Evolutionary conservation across 2,797 vertebrate genomes (phyloP).

Genomic region (Sebastes diaconus): DNA sequence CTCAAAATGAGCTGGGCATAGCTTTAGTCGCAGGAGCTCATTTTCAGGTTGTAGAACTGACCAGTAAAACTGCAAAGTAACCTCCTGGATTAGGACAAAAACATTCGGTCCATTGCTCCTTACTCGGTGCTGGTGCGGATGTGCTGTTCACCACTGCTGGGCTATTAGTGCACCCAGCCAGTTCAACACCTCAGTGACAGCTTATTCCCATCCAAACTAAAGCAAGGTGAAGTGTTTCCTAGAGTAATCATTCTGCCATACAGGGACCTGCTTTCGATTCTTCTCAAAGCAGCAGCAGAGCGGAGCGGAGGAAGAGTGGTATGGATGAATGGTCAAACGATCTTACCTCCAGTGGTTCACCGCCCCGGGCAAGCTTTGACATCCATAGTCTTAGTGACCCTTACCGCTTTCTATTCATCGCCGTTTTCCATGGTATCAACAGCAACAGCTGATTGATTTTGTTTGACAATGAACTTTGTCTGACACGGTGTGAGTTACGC

Average conservation of each 20-base stretch:
- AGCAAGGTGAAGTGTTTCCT: conserved; percentile 11
- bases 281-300: background rate
- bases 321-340: background rate
- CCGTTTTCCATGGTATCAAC: background rate
- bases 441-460: conserved; percentile 5
- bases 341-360: background rate
- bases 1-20: background rate
- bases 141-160: conserved; percentile 4
- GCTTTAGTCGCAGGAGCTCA: background rate
- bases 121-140: background rate
- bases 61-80: background rate
- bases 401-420: background rate
- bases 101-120: background rate
- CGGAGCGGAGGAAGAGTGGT: background rate
- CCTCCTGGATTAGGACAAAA: conserved; percentile 6
- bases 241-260: conserved; percentile 6
- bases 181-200: conserved; percentile 23
- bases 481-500: conserved; percentile 7
- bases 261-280: background rate
- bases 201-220: conserved; percentile 5
- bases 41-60: background rate
- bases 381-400: background rate
- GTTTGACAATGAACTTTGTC: conserved; percentile 16
- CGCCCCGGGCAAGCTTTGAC: background rate
- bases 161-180: conserved; percentile 16